Percentiles rank a stretch among this genome's conserved stretches.
phyloP scores from a whole-genome alignment of 2,113 vertebrate species.

The Oryzias celebensis region DNA sequence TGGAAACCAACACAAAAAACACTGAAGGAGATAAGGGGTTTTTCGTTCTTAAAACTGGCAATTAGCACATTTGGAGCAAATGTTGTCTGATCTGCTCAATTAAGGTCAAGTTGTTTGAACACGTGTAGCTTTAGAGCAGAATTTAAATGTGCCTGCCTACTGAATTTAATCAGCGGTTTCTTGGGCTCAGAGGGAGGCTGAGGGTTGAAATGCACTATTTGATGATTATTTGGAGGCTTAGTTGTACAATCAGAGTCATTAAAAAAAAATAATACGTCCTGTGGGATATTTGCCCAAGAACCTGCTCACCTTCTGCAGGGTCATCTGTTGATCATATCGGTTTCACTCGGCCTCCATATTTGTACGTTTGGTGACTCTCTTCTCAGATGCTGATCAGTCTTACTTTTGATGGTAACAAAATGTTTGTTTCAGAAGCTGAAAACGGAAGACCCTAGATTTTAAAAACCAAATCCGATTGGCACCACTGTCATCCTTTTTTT shows the following conservation, averaged over 20 bases:
- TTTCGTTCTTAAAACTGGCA: slow-evolving; percentile 48
- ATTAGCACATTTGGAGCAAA: slow-evolving; percentile 34
- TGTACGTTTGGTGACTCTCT: slow-evolving; percentile 11
- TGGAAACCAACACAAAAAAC: slow-evolving; percentile 50
- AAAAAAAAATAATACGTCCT: too few species aligned
- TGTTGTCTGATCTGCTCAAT: slow-evolving; percentile 17
- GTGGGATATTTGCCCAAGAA: not conserved
- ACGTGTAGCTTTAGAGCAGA: slow-evolving; percentile 11
- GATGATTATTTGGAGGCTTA: not conserved
- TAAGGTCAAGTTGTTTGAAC: slow-evolving; percentile 29
- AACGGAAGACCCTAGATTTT: not conserved
- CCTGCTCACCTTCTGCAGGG: slow-evolving; percentile 28
- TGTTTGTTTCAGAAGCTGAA: not conserved
- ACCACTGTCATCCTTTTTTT: slow-evolving; percentile 72
- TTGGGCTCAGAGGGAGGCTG: not conserved
- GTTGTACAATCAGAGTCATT: not conserved
- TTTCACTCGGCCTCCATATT: slow-evolving; percentile 45
- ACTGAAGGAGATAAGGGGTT: slow-evolving; percentile 56
- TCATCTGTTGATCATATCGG: slow-evolving; percentile 47
- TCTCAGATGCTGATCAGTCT: slow-evolving; percentile 8
- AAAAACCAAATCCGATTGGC: slow-evolving; percentile 65
- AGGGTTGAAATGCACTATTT: slow-evolving; percentile 2
- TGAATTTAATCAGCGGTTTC: slow-evolving; percentile 28
- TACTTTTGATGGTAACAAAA: not conserved
- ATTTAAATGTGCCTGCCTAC: slow-evolving; percentile 56